A percentile compares a stretch with the other conserved stretches of the same genome.
phyloP scores from a whole-genome alignment of 2,888 invertebrate genomes.

The Dysmachus trigonus region DNA sequence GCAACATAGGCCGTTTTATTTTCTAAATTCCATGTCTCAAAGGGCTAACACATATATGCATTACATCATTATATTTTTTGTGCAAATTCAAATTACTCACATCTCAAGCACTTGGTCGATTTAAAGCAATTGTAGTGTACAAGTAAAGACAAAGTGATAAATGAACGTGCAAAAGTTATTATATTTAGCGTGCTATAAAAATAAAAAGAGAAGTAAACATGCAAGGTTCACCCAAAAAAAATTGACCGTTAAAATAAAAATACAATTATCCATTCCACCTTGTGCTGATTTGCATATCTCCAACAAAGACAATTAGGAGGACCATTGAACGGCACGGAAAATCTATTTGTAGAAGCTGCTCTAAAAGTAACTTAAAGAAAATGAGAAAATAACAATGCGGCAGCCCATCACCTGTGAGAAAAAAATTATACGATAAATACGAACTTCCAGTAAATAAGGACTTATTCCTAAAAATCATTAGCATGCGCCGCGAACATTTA shows the following conservation, averaged over 20 bases:
- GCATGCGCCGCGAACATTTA: conserved; percentile 45
- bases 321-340: conserved; percentile 23
- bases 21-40: no score
- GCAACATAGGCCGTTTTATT: no score
- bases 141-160: background rate
- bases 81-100: background rate
- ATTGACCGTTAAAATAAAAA: background rate
- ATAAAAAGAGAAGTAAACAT: background rate
- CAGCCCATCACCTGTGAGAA: conserved; percentile 38
- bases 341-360: conserved; percentile 39
- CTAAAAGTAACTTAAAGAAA: conserved; percentile 22
- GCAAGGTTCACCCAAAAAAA: conserved; percentile 1
- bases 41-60: no score
- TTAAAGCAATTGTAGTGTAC: background rate
- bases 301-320: conserved; percentile 12
- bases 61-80: background rate
- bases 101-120: background rate
- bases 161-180: background rate
- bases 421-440: conserved; percentile 25
- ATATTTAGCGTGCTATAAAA: background rate
- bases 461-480: conserved; percentile 17
- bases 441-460: background rate
- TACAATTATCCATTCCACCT: conserved; percentile 27
- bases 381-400: conserved; percentile 27
- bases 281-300: conserved; percentile 21